Evolutionary conservation across 2,888 invertebrate genomes (phyloP).

Genomic region (Nyleta sp.): DNA sequence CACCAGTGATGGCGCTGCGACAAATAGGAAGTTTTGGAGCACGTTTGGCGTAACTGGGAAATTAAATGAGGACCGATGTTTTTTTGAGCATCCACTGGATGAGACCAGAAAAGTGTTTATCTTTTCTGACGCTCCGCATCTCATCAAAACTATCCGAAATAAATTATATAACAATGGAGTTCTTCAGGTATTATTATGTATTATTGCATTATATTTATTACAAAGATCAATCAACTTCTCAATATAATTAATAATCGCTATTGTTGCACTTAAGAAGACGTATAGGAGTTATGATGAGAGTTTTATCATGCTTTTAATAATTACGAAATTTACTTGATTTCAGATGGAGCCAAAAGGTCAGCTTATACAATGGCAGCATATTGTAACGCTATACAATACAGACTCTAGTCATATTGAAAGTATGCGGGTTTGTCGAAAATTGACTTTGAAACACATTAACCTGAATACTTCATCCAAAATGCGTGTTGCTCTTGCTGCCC

Average conservation of each 20-base stretch:
- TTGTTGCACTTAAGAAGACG: no score
- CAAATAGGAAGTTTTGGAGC: constrained; percentile 3
- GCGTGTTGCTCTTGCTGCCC: background rate
- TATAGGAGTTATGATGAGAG: no score
- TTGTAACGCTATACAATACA: background rate
- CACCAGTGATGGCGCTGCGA: background rate
- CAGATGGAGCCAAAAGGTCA: constrained; percentile 9
- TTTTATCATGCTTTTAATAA: no score
- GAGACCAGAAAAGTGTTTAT: background rate
- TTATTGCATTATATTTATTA: no score
- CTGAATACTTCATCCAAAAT: constrained; percentile 2
- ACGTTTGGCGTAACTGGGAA: background rate
- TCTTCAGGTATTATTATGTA: background rate
- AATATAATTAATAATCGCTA: no score
- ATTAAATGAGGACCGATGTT: background rate
- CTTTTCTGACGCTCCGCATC: constrained; percentile 8
- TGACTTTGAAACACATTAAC: background rate
- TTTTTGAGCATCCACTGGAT: background rate
- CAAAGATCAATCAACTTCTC: no score
- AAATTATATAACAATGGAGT: background rate
- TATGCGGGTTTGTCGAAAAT: background rate
- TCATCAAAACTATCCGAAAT: constrained; percentile 1
- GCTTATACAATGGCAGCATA: constrained; percentile 17
- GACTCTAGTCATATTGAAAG: background rate
- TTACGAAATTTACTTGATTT: background rate